These are phyloP conservation scores for Callosobruchus maculatus DNA, from an alignment of 2,888 invertebrate species.

Conservation along the genomic window DNA sequence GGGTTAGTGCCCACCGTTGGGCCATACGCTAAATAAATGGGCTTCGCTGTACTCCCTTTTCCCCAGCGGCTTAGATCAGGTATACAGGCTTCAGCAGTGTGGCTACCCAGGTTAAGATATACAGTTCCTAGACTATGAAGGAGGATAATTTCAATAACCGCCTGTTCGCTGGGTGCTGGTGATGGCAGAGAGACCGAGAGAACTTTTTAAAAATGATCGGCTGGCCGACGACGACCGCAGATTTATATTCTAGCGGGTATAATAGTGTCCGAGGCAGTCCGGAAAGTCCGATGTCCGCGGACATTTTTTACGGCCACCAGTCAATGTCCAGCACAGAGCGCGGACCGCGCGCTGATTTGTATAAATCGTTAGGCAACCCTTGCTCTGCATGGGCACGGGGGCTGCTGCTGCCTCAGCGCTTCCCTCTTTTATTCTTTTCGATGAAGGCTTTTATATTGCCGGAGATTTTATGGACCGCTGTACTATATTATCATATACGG, in stretches of 20 bases:
- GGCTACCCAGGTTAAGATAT: no score
- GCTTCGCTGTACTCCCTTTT: no score
- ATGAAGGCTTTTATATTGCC: background rate
- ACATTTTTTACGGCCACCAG: conserved; percentile 41
- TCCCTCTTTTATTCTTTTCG: background rate
- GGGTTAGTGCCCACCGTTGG: no score
- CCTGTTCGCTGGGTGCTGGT: conserved; percentile 37
- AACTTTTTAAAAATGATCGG: conserved; percentile 27
- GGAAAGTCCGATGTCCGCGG: conserved; percentile 7
- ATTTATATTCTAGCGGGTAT: conserved; percentile 37
- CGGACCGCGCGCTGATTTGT: conserved; percentile 30
- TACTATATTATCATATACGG: background rate
- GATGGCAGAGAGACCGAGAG: conserved; percentile 6
- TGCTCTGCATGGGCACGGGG: conserved; percentile 33
- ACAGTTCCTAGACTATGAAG: conserved; percentile 15
- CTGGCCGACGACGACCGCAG: conserved; percentile 23
- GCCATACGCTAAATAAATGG: no score
- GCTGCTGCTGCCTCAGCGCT: background rate
- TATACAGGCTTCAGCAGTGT: no score
- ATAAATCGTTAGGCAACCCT: conserved; percentile 40
- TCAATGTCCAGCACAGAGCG: conserved; percentile 42
- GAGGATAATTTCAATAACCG: conserved; percentile 41
- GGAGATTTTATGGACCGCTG: background rate
- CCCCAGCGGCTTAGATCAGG: no score
- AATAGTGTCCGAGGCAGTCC: conserved; percentile 36